These are phyloP conservation scores for Sinodicranocentrus sp. DNA, from an alignment of 2,888 invertebrate species.

Conservation along the genomic window DNA sequence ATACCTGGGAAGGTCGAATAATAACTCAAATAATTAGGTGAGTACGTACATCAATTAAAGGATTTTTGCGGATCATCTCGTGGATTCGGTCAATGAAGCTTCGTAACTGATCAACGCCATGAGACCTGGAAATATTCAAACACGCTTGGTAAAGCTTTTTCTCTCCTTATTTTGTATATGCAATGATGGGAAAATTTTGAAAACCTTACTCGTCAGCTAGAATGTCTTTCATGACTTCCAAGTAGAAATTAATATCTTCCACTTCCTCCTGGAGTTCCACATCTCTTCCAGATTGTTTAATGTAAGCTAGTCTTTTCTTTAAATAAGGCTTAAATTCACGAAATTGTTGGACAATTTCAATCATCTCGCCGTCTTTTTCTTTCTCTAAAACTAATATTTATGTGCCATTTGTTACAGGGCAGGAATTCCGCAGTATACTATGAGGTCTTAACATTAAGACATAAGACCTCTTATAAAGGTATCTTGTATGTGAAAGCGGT, in stretches of 20 bases:
- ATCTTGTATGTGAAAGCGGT: no score
- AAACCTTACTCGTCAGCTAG: slow-evolving; percentile 73
- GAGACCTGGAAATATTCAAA: slow-evolving; percentile 61
- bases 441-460: no score
- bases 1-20: no score
- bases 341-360: slow-evolving; percentile 70
- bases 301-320: slow-evolving; percentile 63
- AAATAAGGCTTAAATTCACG: slow-evolving; percentile 71
- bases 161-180: no score
- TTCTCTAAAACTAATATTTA: no score
- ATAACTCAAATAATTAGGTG: not conserved
- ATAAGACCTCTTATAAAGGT: no score
- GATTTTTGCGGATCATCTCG: slow-evolving; percentile 74
- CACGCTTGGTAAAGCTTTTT: no score
- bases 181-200: no score
- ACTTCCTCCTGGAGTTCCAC: slow-evolving; percentile 68
- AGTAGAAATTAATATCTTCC: slow-evolving; percentile 72
- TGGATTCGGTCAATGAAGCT: slow-evolving; percentile 71
- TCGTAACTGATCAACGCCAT: slow-evolving; percentile 69
- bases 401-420: no score
- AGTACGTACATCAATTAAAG: slow-evolving; percentile 65
- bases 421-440: no score
- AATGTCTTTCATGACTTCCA: slow-evolving; percentile 72
- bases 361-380: slow-evolving; percentile 32
- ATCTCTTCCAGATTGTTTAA: slow-evolving; percentile 58